phyloP scores from a whole-genome alignment of 1,140 invertebrate genomes.

The Nautilus pompilius region DNA sequence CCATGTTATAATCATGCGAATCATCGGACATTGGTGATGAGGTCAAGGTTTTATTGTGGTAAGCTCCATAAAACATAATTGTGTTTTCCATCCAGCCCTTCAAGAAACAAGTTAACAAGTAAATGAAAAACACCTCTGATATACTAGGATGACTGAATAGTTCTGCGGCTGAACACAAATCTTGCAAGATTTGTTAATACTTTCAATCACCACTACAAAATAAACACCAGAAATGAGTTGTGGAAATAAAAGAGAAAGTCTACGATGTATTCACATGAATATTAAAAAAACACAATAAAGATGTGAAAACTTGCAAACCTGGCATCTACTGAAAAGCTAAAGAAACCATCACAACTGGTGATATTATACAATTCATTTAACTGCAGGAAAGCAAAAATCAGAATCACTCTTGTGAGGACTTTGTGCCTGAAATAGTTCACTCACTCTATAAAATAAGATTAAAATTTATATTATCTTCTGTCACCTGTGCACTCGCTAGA shows the following conservation, averaged over 20 bases:
- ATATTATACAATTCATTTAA: too few relatives aligned
- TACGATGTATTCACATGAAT: too few relatives aligned
- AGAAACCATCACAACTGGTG: too few relatives aligned
- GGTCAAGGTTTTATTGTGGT: slow-evolving; percentile 49
- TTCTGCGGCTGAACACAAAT: neutral
- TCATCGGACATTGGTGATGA: too few relatives aligned
- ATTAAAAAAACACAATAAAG: too few relatives aligned
- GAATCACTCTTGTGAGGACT: neutral
- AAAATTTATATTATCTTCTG: too few relatives aligned
- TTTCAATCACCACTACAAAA: too few relatives aligned
- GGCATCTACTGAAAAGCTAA: too few relatives aligned
- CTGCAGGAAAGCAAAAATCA: neutral
- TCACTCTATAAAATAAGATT: neutral
- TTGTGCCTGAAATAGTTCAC: neutral
- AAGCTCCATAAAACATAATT: slow-evolving; percentile 79
- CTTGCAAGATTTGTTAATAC: slow-evolving; percentile 2
- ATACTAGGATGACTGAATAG: neutral
- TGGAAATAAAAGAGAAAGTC: too few relatives aligned
- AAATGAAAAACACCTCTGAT: neutral
- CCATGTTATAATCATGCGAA: slow-evolving; percentile 61
- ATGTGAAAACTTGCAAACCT: too few relatives aligned
- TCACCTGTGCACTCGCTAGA: too few relatives aligned
- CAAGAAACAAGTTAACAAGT: slow-evolving; percentile 15
- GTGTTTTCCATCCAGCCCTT: slow-evolving; percentile 72
- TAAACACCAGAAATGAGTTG: too few relatives aligned